Evolutionary conservation across 2,113 vertebrate genomes (phyloP).

Genomic region (Percopsis transmontana): DNA sequence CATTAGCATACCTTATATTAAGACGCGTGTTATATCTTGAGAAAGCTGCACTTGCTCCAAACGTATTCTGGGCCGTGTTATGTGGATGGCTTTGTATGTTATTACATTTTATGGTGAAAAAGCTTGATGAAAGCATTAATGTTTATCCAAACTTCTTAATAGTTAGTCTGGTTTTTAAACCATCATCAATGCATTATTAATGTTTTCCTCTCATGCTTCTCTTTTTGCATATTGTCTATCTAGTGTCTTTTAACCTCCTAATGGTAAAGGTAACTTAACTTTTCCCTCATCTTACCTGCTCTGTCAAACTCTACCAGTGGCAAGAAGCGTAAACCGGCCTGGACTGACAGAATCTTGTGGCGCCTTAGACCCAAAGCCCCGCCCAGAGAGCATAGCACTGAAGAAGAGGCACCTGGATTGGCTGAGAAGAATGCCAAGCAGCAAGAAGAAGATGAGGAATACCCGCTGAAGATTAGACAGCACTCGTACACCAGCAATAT

Average conservation of each 20-base stretch:
- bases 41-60: too few relatives aligned
- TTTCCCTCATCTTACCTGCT: background rate
- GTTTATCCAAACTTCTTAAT: too few relatives aligned
- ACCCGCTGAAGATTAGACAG: slow-evolving; percentile 77
- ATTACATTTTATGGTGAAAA: too few relatives aligned
- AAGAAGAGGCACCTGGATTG: background rate
- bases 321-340: slow-evolving; percentile 94
- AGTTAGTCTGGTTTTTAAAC: too few relatives aligned
- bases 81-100: too few relatives aligned
- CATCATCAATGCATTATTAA: too few relatives aligned
- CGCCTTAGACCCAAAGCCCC: slow-evolving; percentile 72
- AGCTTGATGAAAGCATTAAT: too few relatives aligned
- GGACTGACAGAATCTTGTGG: slow-evolving; percentile 96
- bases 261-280: background rate
- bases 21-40: too few relatives aligned
- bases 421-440: slow-evolving; percentile 26
- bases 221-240: too few relatives aligned
- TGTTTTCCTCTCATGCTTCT: too few relatives aligned
- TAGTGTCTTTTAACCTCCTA: background rate
- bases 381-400: slow-evolving; percentile 24
- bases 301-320: slow-evolving; percentile 71
- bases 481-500: slow-evolving; percentile 85
- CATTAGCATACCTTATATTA: too few relatives aligned
- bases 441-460: slow-evolving; percentile 53
- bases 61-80: too few relatives aligned